Conservation (phyloP, 2,797 vertebrate genomes). For the Gorsachius magnificus region DNA sequence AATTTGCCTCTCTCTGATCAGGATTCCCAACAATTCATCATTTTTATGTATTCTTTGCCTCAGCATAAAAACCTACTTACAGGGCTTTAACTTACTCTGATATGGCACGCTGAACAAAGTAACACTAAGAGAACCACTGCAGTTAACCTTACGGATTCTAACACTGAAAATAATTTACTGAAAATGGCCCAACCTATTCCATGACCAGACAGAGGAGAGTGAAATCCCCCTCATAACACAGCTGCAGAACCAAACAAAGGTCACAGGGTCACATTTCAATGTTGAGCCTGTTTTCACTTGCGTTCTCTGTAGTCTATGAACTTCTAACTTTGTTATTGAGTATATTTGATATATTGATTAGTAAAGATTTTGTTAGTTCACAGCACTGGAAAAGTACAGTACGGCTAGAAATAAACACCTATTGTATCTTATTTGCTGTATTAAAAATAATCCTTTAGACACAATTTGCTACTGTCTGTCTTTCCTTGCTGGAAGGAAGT, state of each 20-base stretch:
- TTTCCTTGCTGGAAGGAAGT: not conserved
- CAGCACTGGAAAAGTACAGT: not conserved
- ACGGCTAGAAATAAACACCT: not conserved
- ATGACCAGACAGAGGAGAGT: not conserved
- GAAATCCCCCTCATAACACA: not conserved
- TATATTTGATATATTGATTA: not conserved
- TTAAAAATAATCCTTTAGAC: not conserved
- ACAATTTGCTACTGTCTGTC: not conserved
- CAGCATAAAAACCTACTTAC: slow-evolving; percentile 2
- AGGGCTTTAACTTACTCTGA: slow-evolving; percentile 8
- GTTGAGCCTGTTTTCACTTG: not conserved
- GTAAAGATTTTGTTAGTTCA: not conserved
- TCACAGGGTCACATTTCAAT: not conserved
- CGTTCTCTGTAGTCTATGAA: not conserved
- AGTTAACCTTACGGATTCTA: not conserved
- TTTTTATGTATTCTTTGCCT: slow-evolving; percentile 62
- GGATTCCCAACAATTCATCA: slow-evolving; percentile 66
- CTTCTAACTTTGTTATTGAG: slow-evolving; percentile 3
- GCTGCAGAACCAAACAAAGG: not conserved
- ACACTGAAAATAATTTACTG: slow-evolving; percentile 1
- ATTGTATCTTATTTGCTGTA: not conserved
- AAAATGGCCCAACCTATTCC: not conserved
- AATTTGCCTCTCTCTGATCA: slow-evolving; percentile 65
- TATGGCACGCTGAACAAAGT: slow-evolving; percentile 23
- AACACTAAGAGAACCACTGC: not conserved